Evolutionary conservation across 2,888 invertebrate genomes (phyloP).

Genomic region (Micoletzkya japonica): DNA sequence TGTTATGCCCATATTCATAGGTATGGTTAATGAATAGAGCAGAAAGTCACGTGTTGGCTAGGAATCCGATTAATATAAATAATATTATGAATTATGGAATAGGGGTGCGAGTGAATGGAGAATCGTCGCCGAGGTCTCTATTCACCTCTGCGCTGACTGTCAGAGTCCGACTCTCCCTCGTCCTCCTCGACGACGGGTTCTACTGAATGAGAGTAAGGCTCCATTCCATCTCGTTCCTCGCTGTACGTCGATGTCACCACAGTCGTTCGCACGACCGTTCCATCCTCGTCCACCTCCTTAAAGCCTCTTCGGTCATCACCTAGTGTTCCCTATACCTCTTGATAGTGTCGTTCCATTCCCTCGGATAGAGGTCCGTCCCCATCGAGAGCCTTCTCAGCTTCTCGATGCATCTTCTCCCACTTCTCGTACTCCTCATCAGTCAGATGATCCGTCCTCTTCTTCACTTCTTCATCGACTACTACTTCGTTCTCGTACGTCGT

Average conservation of each 20-base stretch:
- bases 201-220: conserved; percentile 2
- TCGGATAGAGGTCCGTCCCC: conserved; percentile 13
- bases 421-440: conserved; percentile 24
- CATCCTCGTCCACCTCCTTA: conserved; percentile 42
- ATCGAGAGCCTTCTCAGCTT: conserved; percentile 17
- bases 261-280: conserved; percentile 48
- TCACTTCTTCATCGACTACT: conserved; percentile 46
- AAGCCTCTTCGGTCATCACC: no score
- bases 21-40: no score
- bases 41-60: no score
- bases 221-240: conserved; percentile 21
- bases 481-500: conserved; percentile 54
- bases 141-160: conserved; percentile 23
- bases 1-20: no score
- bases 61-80: background rate
- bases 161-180: conserved; percentile 19
- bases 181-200: conserved; percentile 24
- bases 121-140: background rate
- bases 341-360: conserved; percentile 8
- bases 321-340: no score
- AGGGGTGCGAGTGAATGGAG: background rate
- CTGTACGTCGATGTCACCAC: conserved; percentile 37
- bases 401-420: conserved; percentile 26
- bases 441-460: conserved; percentile 11
- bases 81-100: background rate